phyloP scores from a whole-genome alignment of 2,113 vertebrate species.

The Mohoua ochrocephala region DNA sequence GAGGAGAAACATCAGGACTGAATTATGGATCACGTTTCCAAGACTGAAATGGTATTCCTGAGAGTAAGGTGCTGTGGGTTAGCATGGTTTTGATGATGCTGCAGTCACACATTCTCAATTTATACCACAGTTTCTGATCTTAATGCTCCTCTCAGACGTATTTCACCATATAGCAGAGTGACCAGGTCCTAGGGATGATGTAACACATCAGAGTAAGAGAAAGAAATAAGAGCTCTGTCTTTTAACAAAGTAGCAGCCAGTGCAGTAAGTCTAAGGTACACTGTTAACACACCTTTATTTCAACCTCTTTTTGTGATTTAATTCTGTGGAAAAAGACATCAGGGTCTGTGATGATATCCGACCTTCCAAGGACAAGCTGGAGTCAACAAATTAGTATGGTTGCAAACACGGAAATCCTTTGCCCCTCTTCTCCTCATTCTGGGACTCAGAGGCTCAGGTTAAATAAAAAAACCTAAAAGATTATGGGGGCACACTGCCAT shows the following conservation, averaged over 20 bases:
- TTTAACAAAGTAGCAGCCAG: not conserved
- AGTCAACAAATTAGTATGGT: not conserved
- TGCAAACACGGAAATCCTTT: not conserved
- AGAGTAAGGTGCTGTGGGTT: not conserved
- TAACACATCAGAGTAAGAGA: not conserved
- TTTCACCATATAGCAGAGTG: not conserved
- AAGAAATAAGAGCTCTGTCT: not conserved
- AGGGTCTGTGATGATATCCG: not conserved
- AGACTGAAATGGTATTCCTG: not conserved
- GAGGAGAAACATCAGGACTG: not conserved
- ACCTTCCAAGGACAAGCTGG: not conserved
- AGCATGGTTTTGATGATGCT: not conserved
- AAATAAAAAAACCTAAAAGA: not conserved
- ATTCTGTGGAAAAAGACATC: not conserved
- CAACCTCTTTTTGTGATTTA: not conserved
- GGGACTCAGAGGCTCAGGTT: not conserved
- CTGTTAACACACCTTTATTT: not conserved
- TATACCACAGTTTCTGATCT: not conserved
- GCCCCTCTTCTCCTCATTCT: not conserved
- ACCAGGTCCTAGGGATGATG: not conserved
- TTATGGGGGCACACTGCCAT: accelerated
- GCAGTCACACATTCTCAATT: not conserved
- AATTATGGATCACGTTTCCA: not conserved
- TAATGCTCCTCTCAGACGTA: not conserved
- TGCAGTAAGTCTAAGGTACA: not conserved